phyloP scores from a whole-genome alignment of 92 coral and sea anemone species.

The Diadumene lineata region DNA sequence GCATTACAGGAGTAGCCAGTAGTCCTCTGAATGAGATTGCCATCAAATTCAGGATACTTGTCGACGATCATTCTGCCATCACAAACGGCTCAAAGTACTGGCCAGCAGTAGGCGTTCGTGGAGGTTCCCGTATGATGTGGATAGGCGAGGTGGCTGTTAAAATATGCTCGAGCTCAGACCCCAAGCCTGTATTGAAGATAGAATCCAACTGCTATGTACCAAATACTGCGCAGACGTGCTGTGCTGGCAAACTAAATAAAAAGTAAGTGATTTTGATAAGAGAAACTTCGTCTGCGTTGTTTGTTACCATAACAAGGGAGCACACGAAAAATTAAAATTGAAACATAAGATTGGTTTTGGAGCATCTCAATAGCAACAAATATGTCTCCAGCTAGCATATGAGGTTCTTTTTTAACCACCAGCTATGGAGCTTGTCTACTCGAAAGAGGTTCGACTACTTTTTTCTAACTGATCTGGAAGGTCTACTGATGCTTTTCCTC shows the following conservation, averaged over 20 bases:
- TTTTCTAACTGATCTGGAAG: too few relatives aligned
- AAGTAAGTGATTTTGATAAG: constrained; percentile 30
- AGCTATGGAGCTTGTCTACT: too few relatives aligned
- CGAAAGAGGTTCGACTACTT: too few relatives aligned
- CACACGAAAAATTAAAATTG: too few relatives aligned
- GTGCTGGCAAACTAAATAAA: constrained; percentile 46
- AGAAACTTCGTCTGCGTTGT: too few relatives aligned
- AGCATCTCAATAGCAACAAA: too few relatives aligned
- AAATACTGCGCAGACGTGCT: constrained; percentile 44
- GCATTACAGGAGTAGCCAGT: constrained; percentile 29
- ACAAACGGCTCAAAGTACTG: constrained; percentile 83
- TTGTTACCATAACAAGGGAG: too few relatives aligned
- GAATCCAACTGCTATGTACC: constrained; percentile 49
- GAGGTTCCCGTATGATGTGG: constrained; percentile 96
- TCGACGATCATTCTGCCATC: constrained; percentile 80
- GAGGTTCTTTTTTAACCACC: too few relatives aligned
- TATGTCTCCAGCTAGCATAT: too few relatives aligned
- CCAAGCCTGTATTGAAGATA: constrained; percentile 74
- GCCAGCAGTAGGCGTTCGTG: constrained; percentile 91
- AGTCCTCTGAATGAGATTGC: constrained; percentile 59
- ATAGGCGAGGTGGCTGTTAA: constrained; percentile 80
- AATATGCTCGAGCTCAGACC: constrained; percentile 61
- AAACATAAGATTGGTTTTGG: too few relatives aligned
- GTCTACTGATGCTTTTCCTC: too few relatives aligned
- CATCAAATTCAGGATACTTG: constrained; percentile 64